phyloP scores from a whole-genome alignment of 1,140 invertebrate species.

The Periplaneta americana region DNA sequence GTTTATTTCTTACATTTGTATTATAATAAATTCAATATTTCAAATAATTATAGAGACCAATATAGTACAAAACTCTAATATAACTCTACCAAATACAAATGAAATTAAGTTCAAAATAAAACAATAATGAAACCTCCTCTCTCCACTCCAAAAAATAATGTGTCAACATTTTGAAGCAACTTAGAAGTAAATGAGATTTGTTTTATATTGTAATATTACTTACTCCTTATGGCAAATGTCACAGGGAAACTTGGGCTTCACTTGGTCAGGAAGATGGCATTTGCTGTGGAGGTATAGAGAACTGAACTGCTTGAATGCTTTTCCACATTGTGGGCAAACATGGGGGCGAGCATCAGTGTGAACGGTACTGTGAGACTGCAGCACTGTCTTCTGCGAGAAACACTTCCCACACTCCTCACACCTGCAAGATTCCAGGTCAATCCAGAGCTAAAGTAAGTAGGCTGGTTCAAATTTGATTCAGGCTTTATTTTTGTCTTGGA shows the following conservation, averaged over 20 bases:
- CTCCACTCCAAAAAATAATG: too few relatives aligned
- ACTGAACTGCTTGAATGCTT: slow-evolving; percentile 31
- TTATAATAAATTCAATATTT: too few relatives aligned
- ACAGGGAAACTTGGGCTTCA: slow-evolving; percentile 24
- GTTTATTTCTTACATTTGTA: too few relatives aligned
- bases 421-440: too few relatives aligned
- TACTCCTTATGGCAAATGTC: slow-evolving; percentile 19
- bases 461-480: too few relatives aligned
- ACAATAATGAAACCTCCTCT: too few relatives aligned
- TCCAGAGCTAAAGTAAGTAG: too few relatives aligned
- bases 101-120: too few relatives aligned
- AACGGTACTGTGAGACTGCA: slow-evolving; percentile 27
- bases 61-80: too few relatives aligned
- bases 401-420: slow-evolving; percentile 31
- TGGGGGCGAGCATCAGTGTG: slow-evolving; percentile 30
- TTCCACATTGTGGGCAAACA: slow-evolving; percentile 31
- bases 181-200: neutral
- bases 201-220: neutral
- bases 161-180: neutral
- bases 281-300: slow-evolving; percentile 29
- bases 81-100: too few relatives aligned
- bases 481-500: too few relatives aligned
- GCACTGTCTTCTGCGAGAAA: slow-evolving; percentile 29
- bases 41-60: too few relatives aligned
- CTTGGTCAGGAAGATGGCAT: slow-evolving; percentile 28